These are phyloP conservation scores for Eurois occulta DNA, from an alignment of 2,888 invertebrate genomes.

Conservation along the genomic window DNA sequence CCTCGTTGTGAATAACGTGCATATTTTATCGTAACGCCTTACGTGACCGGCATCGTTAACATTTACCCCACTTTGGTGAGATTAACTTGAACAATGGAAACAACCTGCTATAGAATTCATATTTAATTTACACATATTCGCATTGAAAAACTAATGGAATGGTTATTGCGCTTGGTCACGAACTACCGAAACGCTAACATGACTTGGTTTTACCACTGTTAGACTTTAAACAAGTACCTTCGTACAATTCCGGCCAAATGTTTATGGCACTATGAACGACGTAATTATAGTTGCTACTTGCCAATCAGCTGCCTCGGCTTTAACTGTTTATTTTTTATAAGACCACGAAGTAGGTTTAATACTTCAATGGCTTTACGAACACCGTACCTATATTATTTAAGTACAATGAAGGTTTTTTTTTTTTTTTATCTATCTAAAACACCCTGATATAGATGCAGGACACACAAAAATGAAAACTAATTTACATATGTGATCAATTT, in stretches of 20 bases:
- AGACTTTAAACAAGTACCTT: slow-evolving; percentile 39
- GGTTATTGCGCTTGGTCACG: slow-evolving; percentile 83
- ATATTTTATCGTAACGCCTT: slow-evolving; percentile 62
- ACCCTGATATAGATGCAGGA: background rate
- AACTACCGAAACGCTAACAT: slow-evolving; percentile 79
- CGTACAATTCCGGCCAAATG: slow-evolving; percentile 78
- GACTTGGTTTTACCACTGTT: slow-evolving; percentile 72
- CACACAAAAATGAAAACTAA: slow-evolving; percentile 5
- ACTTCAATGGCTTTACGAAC: slow-evolving; percentile 3
- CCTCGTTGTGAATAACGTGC: slow-evolving; percentile 39
- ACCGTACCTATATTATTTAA: background rate
- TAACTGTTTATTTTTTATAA: slow-evolving; percentile 47
- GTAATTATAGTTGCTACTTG: slow-evolving; percentile 76
- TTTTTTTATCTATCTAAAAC: background rate
- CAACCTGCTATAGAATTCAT: slow-evolving; percentile 72
- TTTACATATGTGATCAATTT: slow-evolving; percentile 4
- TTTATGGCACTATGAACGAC: slow-evolving; percentile 75
- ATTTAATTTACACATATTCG: slow-evolving; percentile 80
- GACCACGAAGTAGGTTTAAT: slow-evolving; percentile 8
- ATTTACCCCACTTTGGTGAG: slow-evolving; percentile 66
- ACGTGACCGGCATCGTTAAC: slow-evolving; percentile 73
- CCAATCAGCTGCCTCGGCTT: slow-evolving; percentile 74
- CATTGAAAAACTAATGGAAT: slow-evolving; percentile 82
- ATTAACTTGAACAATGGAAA: slow-evolving; percentile 75
- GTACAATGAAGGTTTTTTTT: background rate